Base-by-base conservation (phyloP, 2,888 invertebrate genomes). In the Salticus scenicus region DNA sequence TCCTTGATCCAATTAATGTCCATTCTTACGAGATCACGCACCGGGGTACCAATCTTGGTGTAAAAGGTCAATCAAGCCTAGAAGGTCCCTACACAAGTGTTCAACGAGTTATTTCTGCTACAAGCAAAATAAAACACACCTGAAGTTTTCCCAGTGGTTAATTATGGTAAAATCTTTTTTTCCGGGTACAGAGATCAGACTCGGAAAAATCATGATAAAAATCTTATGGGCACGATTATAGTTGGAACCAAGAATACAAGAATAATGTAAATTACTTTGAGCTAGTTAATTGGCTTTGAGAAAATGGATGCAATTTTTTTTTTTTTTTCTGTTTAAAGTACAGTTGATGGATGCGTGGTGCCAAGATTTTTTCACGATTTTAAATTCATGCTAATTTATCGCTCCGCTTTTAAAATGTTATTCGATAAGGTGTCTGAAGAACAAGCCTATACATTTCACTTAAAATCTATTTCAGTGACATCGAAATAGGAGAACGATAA, bases 1-100 rank as follows among this genome's bases (percentile, higher is more conserved):
- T 33, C 67, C 67, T 67, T 67, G 67, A 67, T 67, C 67, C 67
- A 67, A 67, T 67, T 67, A 67, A 73, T 20, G 37, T 10, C 33
- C 67, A 57, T 57, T 57, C 24, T 57, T 57, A 24, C 57, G 24
- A 17, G 57, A 57, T 57, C 57, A 57, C 57, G 57, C 57, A 24
- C 57, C 17, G 24, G 8, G 24, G 57, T 57, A 57, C 57, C 57
- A 57, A 24, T n/a, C 57, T 57, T 57, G 57, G 57, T 57, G 57
- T 12, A 24, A 57, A 57, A 57, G 57, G 57, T 57, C 57, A 57
- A 57, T 57, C 4, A 57, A 12, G 57, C 57, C 57, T 24, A 24
- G 57, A 57, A 57, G 57, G 57, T 24, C 24, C 57, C 4, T 57
- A 57, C 4, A 24, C 20, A 24, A 20, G 24, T 57, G 57, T n/a